These are phyloP conservation scores for Clarias gariepinus DNA, from an alignment of 2,113 vertebrate species.

Conservation along the genomic window DNA sequence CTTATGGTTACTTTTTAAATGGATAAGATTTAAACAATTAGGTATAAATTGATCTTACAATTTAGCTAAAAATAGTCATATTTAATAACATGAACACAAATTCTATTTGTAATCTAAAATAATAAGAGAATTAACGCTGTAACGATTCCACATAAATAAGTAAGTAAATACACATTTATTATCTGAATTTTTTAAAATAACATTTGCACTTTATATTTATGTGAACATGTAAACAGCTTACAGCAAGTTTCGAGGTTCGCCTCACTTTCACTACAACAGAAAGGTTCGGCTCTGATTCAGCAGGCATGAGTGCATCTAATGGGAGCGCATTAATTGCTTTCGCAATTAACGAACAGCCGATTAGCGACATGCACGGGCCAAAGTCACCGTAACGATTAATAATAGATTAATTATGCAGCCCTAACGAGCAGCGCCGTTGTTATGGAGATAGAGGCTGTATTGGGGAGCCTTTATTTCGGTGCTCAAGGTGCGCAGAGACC, in stretches of 20 bases:
- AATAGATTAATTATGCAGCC: conserved; percentile 28
- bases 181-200: background rate
- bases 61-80: too few relatives aligned
- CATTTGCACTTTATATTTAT: background rate
- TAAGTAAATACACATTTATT: background rate
- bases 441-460: conserved; percentile 6
- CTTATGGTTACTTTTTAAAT: too few relatives aligned
- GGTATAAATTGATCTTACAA: too few relatives aligned
- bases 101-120: too few relatives aligned
- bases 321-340: background rate
- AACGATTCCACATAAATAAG: too few relatives aligned
- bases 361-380: conserved; percentile 1
- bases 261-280: background rate
- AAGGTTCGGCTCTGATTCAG: background rate
- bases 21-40: too few relatives aligned
- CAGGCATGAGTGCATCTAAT: conserved; percentile 14
- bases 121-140: too few relatives aligned
- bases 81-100: too few relatives aligned
- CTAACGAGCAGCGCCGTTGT: conserved; percentile 24
- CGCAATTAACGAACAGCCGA: conserved; percentile 26
- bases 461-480: background rate
- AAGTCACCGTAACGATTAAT: conserved; percentile 42
- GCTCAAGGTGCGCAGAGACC: background rate
- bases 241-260: background rate
- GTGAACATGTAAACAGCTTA: background rate